Evolutionary conservation across 1,140 invertebrate species (phyloP).

Genomic region (Psilanteris sp.): DNA sequence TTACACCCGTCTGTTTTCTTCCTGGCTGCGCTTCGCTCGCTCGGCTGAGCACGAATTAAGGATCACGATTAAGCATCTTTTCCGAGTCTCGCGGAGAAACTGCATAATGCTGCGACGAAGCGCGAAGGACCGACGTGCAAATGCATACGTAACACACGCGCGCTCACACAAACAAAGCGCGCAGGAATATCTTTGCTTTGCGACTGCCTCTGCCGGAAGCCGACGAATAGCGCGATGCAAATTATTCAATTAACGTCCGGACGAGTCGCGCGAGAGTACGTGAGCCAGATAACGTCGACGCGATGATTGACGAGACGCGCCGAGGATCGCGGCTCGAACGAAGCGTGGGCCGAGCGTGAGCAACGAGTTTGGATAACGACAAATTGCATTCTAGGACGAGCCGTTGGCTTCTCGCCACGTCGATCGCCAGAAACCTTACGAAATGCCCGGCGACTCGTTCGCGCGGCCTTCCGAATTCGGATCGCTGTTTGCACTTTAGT

Average conservation of each 20-base stretch:
- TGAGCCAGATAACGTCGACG: constrained; percentile 69
- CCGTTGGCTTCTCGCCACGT: constrained; percentile 1
- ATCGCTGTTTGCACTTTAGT: no score
- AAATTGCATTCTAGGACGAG: constrained; percentile 21
- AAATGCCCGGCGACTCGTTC: no score
- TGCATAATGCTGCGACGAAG: constrained; percentile 31
- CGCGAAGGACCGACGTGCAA: constrained; percentile 14
- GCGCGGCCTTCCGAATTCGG: no score
- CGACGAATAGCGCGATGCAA: constrained; percentile 71
- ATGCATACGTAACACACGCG: background rate
- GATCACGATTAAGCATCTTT: constrained; percentile 53
- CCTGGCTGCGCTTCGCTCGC: constrained; percentile 36
- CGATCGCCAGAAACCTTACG: no score
- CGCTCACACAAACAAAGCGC: constrained; percentile 20
- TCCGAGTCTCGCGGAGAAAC: constrained; percentile 46
- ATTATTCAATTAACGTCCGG: constrained; percentile 76
- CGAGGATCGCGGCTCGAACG: constrained; percentile 12
- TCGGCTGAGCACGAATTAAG: constrained; percentile 53
- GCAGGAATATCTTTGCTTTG: constrained; percentile 18
- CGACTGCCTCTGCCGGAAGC: constrained; percentile 62
- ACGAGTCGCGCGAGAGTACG: constrained; percentile 42
- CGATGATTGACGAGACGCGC: constrained; percentile 68
- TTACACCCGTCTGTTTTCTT: constrained; percentile 50
- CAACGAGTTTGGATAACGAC: constrained; percentile 27
- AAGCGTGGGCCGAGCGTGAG: constrained; percentile 10